phyloP scores from a whole-genome alignment of 2,113 vertebrate genomes.

The Coptodon bakossiorum region DNA sequence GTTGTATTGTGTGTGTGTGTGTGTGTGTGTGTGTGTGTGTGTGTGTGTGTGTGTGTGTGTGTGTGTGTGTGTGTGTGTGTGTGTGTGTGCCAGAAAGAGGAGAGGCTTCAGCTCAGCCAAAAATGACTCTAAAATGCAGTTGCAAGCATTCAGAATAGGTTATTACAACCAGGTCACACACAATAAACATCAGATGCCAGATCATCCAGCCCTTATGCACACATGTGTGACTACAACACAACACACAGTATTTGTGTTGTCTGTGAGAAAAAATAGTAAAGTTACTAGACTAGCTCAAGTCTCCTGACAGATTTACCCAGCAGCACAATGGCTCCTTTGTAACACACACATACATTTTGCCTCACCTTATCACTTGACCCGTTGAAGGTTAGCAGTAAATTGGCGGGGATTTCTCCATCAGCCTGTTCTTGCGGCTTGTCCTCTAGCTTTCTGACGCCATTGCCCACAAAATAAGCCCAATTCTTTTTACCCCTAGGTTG shows the following conservation, averaged over 20 bases:
- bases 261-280: conserved; percentile 24
- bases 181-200: background rate
- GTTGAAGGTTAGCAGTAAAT: conserved; percentile 48
- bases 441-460: background rate
- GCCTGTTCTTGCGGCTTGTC: background rate
- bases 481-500: conserved; percentile 34
- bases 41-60: no score
- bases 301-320: conserved; percentile 41
- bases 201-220: background rate
- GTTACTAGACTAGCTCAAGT: conserved; percentile 4
- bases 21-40: background rate
- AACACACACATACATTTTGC: conserved; percentile 28
- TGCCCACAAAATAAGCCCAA: conserved; percentile 26
- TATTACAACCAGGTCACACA: background rate
- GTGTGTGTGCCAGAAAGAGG: accelerated
- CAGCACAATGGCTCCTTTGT: conserved; percentile 41
- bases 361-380: conserved; percentile 31
- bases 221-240: background rate
- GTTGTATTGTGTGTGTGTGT: no score
- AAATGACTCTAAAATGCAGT: background rate
- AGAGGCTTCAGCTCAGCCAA: background rate
- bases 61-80: accelerated
- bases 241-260: background rate
- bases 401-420: conserved; percentile 4
- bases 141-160: accelerated